Conservation (phyloP, 2,888 invertebrate genomes). For the Heteropelma amictum region DNA sequence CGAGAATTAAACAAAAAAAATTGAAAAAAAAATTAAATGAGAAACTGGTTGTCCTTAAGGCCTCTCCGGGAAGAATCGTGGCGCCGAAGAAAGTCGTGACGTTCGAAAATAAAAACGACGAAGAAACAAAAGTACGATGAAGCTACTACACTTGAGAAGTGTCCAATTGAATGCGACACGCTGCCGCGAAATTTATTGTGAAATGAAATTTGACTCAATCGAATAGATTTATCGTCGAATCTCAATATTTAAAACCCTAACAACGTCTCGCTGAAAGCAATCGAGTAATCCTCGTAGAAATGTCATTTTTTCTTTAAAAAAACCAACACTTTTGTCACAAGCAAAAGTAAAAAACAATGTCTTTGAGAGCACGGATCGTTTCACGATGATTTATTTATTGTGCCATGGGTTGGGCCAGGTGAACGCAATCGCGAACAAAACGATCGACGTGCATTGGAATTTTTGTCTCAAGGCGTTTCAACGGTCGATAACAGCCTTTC, state of each 20-base stretch:
- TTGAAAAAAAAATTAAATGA: constrained; percentile 12
- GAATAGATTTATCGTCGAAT: too few species aligned
- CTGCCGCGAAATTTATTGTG: too few species aligned
- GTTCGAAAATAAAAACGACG: constrained; percentile 13
- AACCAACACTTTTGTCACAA: neutral
- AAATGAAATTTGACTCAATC: too few species aligned
- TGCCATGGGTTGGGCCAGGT: constrained; percentile 33
- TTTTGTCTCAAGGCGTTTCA: constrained; percentile 30
- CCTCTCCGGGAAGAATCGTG: constrained; percentile 32
- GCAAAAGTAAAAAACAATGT: neutral
- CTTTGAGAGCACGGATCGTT: neutral
- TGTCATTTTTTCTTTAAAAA: too few species aligned
- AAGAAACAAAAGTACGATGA: neutral
- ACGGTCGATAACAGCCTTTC: constrained; percentile 33
- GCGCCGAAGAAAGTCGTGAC: constrained; percentile 42
- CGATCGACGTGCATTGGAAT: constrained; percentile 16
- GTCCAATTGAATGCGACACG: neutral
- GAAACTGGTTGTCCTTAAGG: constrained; percentile 43
- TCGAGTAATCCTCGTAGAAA: too few species aligned
- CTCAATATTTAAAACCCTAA: too few species aligned
- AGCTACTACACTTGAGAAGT: neutral
- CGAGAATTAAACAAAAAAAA: constrained; percentile 29
- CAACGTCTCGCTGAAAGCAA: too few species aligned
- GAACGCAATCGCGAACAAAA: constrained; percentile 33
- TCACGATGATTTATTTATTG: neutral